Evolutionary conservation across 92 coral and sea anemone species (phyloP), one percentile per base, ranked within the genome.

Genomic region (Phenganax subtilis): DNA sequence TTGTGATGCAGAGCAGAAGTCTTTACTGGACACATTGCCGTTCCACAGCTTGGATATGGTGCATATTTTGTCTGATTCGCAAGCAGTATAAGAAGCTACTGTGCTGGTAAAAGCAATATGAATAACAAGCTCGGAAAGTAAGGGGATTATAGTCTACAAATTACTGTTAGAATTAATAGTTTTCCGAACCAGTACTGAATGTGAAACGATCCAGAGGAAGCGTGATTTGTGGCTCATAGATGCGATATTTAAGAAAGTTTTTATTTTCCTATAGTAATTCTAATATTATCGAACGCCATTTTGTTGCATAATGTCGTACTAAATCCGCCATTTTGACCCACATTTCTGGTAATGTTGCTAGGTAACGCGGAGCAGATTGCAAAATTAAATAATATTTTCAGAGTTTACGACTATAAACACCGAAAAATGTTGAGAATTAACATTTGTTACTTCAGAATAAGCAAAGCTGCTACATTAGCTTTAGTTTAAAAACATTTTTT

Each of bases 241-340:
- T 59, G 65, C 65, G 20, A 59, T 59, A 59, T 9, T 59, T 59
- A 3, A 15, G 65, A 59, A 59, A 59, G 65, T 59, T 59, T 12
- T 59, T 59, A 15, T 59, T 12, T 59, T 3, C 65, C 65, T 59
- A 59, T 59, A 59, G 17, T 59, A 59, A 59, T 59, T 9, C 65
- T 59, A 59, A 6, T 27, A 59, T 59, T 59, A 59, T 59, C 20
- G 20, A 27, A 15, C 69, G 69, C 69, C 69, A 62, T 62, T 62
- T 62, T 62, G 31, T 62, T 62, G 69, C 31, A 9, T 10, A 62
- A 62, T 62, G 17, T 62, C 8, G 17, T 62, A 37, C 10, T 9
- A 62, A 17, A 62, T 62, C 69, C 69, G 28, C 69, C 69, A 62
- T 62, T 12, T 62, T 62, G 69, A 62, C 69, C 69, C 69, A 62